A percentile compares a stretch with the other conserved stretches of the same genome.
Evolutionary conservation across 2,888 invertebrate genomes (phyloP).

Genomic region (Tuberolachnus salignus): DNA sequence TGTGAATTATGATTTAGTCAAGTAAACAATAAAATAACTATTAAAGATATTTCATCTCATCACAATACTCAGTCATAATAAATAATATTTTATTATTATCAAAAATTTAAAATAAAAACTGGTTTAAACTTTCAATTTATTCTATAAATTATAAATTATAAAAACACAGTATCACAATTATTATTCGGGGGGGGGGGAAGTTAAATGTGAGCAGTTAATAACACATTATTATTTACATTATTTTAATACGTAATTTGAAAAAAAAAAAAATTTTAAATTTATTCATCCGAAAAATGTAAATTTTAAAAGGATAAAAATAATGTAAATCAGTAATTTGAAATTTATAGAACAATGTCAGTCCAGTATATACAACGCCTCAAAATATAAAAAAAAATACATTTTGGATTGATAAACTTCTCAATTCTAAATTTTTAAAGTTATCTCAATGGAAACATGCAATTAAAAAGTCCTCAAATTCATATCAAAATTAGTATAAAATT

Average conservation of each 20-base stretch:
- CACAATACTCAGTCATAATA: not conserved
- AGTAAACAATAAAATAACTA: not conserved
- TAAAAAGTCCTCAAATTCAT: slow-evolving; percentile 24
- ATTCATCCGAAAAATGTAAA: not conserved
- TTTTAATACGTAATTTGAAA: not conserved
- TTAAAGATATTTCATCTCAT: not conserved
- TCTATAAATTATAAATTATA: not conserved
- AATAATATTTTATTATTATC: not conserved
- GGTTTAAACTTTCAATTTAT: not conserved
- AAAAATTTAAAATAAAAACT: slow-evolving; percentile 8
- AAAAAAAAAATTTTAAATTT: slow-evolving; percentile 9
- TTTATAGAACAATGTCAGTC: not conserved
- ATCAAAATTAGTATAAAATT: slow-evolving; percentile 29
- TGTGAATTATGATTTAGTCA: not conserved
- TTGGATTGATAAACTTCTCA: slow-evolving; percentile 13
- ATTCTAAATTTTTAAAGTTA: not conserved
- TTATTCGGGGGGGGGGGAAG: not conserved
- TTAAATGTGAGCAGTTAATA: not conserved
- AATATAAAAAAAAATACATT: not conserved
- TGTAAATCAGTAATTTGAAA: not conserved
- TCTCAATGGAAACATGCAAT: not conserved
- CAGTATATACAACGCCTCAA: not conserved
- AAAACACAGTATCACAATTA: slow-evolving; percentile 21
- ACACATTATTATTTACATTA: slow-evolving; percentile 1
- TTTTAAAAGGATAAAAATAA: not conserved